A percentile compares a stretch with the other conserved stretches of the same genome.
Conservation (phyloP, 1,140 invertebrate species). For the Stegodyphus dumicola region DNA sequence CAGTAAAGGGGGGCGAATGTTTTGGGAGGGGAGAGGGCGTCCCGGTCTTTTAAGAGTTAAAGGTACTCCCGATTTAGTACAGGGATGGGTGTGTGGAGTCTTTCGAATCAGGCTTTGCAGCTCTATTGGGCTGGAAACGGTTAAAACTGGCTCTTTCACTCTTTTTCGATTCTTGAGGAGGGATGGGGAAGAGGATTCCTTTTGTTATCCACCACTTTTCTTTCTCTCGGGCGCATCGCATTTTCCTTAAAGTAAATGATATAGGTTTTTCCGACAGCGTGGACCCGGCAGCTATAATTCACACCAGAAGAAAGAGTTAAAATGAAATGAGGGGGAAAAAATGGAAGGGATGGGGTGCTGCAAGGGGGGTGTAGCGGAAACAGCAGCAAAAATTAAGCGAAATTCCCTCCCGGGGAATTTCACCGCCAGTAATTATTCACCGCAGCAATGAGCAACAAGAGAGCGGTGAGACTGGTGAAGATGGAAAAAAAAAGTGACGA, state of each 20-base stretch:
- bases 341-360: not conserved
- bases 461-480: constrained; percentile 9
- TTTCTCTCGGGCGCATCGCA: not conserved
- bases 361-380: not conserved
- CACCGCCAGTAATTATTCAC: constrained; percentile 53
- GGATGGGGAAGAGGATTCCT: not conserved
- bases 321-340: constrained; percentile 25
- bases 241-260: constrained; percentile 30
- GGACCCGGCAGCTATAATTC: constrained; percentile 1
- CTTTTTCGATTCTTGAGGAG: constrained; percentile 10
- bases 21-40: not conserved
- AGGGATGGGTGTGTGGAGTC: not conserved
- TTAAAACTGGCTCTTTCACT: constrained; percentile 22
- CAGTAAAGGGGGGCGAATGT: constrained; percentile 4
- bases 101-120: constrained; percentile 45
- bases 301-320: not conserved
- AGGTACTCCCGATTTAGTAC: constrained; percentile 39
- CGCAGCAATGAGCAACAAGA: constrained; percentile 22
- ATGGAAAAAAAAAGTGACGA: constrained; percentile 5
- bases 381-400: constrained; percentile 5
- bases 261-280: constrained; percentile 25
- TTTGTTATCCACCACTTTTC: not conserved
- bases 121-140: constrained; percentile 56
- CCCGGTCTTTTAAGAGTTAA: constrained; percentile 47
- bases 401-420: constrained; percentile 20